These are phyloP conservation scores for Variabilichromis moorii DNA, from an alignment of 2,113 vertebrate species.

Conservation along the genomic window DNA sequence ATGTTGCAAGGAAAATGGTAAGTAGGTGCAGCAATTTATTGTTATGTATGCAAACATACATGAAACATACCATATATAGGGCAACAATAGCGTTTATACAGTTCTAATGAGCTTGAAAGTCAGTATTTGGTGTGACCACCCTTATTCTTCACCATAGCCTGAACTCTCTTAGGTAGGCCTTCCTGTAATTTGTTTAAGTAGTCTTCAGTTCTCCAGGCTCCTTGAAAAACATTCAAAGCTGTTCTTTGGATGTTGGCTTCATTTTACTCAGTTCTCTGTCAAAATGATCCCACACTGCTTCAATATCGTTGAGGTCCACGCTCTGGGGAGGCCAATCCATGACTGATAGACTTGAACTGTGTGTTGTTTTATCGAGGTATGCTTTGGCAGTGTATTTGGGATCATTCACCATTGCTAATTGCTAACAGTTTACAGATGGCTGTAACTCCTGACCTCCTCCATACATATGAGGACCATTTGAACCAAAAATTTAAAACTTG, in stretches of 20 bases:
- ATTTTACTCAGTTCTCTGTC: neutral
- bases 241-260: neutral
- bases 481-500: neutral
- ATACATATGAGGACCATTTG: neutral
- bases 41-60: neutral
- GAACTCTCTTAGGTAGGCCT: neutral
- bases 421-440: neutral
- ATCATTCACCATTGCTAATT: neutral
- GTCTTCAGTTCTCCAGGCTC: neutral
- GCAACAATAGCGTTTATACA: neutral
- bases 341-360: neutral
- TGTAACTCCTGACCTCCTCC: neutral
- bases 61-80: neutral
- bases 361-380: neutral
- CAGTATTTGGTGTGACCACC: neutral
- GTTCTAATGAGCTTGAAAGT: neutral
- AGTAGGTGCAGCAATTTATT: neutral
- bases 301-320: accelerated
- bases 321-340: neutral
- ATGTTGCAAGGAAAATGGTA: neutral
- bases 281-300: neutral
- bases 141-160: neutral
- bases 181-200: neutral
- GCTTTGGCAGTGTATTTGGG: neutral
- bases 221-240: neutral